Conservation (phyloP, 2,888 invertebrate genomes). For the Agriotes lineatus region DNA sequence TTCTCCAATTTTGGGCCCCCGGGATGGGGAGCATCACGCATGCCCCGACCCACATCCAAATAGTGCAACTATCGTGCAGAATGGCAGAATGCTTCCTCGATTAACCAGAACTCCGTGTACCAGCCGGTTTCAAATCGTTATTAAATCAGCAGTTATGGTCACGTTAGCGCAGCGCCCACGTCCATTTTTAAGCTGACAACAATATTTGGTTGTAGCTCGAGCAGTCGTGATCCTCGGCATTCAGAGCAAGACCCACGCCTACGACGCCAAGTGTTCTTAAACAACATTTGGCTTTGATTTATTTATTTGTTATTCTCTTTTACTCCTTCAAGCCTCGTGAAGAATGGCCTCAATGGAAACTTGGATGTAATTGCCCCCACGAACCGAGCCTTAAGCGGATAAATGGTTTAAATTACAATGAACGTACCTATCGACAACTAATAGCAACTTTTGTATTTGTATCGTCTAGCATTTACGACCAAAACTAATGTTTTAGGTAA, state of each 20-base stretch:
- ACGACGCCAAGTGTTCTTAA: not conserved
- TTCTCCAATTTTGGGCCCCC: not conserved
- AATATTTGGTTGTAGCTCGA: not conserved
- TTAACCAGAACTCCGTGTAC: no score
- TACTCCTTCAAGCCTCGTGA: not conserved
- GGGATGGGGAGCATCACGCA: not conserved
- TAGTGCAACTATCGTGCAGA: no score
- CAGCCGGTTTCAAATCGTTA: slow-evolving; percentile 13
- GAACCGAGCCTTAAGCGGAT: no score
- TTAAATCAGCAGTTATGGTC: slow-evolving; percentile 19
- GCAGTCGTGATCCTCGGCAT: slow-evolving; percentile 5
- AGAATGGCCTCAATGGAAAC: not conserved
- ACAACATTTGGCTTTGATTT: slow-evolving; percentile 1
- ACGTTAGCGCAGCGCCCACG: slow-evolving; percentile 4
- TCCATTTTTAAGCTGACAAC: slow-evolving; percentile 9
- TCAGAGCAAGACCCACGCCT: slow-evolving; percentile 9
- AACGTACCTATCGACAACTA: no score
- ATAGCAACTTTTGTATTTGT: no score
- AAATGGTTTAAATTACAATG: no score
- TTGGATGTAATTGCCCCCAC: not conserved
- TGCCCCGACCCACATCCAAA: not conserved
- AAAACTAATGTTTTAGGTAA: no score
- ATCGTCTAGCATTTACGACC: no score
- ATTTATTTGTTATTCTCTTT: slow-evolving; percentile 19
- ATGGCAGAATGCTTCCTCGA: no score